phyloP scores from a whole-genome alignment of 2,113 vertebrate genomes.

The Abramis brama region DNA sequence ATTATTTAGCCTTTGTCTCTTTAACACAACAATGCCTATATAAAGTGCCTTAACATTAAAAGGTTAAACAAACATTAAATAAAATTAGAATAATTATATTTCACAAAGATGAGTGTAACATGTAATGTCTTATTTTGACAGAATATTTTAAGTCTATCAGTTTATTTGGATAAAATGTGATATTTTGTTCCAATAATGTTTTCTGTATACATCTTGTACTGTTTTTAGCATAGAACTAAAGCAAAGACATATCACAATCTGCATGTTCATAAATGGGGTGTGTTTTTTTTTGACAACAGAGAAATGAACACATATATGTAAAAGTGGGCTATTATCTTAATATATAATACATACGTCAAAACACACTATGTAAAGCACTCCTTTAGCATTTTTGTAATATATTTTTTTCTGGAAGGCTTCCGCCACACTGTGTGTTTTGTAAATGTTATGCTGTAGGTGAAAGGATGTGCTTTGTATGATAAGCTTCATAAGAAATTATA shows the following conservation, averaged over 20 bases:
- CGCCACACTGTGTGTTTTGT: constrained; percentile 67
- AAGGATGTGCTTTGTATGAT: constrained; percentile 82
- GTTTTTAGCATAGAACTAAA: constrained; percentile 48
- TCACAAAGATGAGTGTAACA: constrained; percentile 11
- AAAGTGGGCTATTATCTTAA: constrained; percentile 51
- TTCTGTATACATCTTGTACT: constrained; percentile 59
- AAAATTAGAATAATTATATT: constrained; percentile 20
- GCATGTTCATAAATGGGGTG: constrained; percentile 43
- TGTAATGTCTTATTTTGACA: constrained; percentile 2
- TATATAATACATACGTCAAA: constrained; percentile 52
- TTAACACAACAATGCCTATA: constrained; percentile 10
- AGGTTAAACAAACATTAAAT: background rate
- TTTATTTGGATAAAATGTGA: constrained; percentile 56
- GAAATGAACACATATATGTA: constrained; percentile 42
- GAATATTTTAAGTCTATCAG: constrained; percentile 39
- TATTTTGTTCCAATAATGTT: constrained; percentile 56
- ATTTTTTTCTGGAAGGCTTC: constrained; percentile 52
- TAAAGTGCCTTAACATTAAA: constrained; percentile 33
- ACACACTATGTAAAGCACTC: constrained; percentile 49
- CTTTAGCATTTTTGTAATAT: constrained; percentile 59
- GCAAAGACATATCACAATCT: constrained; percentile 42
- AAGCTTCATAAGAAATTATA: constrained; percentile 77
- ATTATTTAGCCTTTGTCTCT: background rate
- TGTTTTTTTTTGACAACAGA: constrained; percentile 32
- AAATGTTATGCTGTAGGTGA: constrained; percentile 72